Evolutionary conservation across 2,797 vertebrate species (phyloP).

Genomic region (Pelobates cultripes): DNA sequence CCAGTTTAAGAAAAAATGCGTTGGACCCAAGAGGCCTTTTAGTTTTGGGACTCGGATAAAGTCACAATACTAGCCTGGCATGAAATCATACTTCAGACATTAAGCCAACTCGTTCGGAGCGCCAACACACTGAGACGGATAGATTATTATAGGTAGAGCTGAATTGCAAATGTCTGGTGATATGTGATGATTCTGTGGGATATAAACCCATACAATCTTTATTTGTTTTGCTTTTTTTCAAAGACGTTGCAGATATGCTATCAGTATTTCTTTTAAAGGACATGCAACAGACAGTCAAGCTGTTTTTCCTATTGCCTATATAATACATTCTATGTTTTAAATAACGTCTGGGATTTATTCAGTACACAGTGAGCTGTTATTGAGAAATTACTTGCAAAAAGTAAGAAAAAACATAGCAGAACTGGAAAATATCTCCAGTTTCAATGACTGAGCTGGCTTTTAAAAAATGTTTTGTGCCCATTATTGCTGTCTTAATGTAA

Average conservation of each 20-base stretch:
- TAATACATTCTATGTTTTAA: too few species aligned
- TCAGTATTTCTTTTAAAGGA: too few species aligned
- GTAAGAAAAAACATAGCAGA: too few species aligned
- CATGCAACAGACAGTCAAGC: too few species aligned
- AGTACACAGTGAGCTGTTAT: too few species aligned
- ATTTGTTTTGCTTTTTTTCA: not conserved
- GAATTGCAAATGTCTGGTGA: constrained; percentile 1
- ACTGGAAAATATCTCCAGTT: too few species aligned
- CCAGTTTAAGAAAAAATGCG: constrained; percentile 51
- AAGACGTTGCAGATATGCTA: not conserved
- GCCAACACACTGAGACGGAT: not conserved
- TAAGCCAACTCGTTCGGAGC: not conserved
- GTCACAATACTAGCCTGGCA: constrained; percentile 30
- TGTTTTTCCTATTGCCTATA: too few species aligned
- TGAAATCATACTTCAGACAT: constrained; percentile 34
- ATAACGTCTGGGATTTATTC: too few species aligned
- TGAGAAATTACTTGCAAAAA: too few species aligned
- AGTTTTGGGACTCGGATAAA: constrained; percentile 48
- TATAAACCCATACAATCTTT: not conserved
- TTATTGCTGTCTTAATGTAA: too few species aligned
- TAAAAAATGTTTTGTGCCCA: too few species aligned
- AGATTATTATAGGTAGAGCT: constrained; percentile 25
- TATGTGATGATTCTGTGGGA: constrained; percentile 10
- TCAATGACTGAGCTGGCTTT: too few species aligned
- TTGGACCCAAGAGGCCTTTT: constrained; percentile 54